These are phyloP conservation scores for Pitangus sulphuratus DNA, from an alignment of 2,797 vertebrate genomes.

Conservation along the genomic window DNA sequence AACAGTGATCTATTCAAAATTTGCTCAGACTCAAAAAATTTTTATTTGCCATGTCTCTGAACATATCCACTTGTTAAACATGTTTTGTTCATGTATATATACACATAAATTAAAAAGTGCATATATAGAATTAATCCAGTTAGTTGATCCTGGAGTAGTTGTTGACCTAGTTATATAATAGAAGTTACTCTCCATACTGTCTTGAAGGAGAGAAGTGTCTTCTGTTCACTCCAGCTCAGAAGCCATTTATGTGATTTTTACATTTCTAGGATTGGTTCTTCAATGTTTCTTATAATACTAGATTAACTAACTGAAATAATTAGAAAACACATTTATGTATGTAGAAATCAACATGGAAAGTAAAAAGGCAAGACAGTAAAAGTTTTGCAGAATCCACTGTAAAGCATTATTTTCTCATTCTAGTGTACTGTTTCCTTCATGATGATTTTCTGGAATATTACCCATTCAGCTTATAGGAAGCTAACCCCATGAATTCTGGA, in stretches of 20 bases:
- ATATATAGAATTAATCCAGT: background rate
- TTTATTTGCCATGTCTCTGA: background rate
- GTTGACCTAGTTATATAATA: background rate
- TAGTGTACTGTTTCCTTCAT: background rate
- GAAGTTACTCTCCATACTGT: background rate
- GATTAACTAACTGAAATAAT: background rate
- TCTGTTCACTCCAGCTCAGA: background rate
- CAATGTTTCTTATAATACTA: background rate
- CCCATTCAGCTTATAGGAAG: background rate
- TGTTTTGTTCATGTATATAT: background rate
- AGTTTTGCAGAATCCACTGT: background rate
- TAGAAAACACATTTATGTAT: background rate
- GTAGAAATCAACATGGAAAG: background rate
- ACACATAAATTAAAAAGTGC: background rate
- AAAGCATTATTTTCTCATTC: background rate
- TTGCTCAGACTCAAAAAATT: background rate
- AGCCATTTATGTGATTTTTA: background rate
- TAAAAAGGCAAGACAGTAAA: background rate
- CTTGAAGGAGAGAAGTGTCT: background rate
- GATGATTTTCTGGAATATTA: background rate
- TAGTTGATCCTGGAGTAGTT: background rate
- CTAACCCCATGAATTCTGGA: background rate
- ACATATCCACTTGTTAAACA: background rate
- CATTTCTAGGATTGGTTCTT: background rate
- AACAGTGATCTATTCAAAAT: background rate